These are phyloP conservation scores for Hypsopygia costalis DNA, from an alignment of 2,888 invertebrate species.

Conservation along the genomic window DNA sequence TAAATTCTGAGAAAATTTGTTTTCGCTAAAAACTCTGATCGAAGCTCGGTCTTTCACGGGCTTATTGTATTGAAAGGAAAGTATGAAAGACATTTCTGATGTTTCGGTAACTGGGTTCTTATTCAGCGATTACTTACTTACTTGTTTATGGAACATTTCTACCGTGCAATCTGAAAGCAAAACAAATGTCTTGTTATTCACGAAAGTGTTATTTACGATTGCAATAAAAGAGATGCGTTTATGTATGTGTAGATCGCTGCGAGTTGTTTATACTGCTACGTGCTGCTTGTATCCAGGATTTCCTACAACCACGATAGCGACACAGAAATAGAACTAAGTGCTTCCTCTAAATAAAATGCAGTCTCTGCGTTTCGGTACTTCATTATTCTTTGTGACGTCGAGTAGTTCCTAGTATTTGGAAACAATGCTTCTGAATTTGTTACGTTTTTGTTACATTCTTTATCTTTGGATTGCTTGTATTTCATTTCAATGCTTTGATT, in stretches of 20 bases:
- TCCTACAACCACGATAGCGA: constrained; percentile 19
- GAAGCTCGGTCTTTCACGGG: too few species aligned
- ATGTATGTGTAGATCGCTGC: constrained; percentile 26
- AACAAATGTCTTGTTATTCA: constrained; percentile 10
- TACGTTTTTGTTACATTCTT: not conserved
- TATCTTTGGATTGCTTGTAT: not conserved
- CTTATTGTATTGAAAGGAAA: too few species aligned
- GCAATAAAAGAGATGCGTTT: constrained; percentile 20
- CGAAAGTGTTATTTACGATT: constrained; percentile 12
- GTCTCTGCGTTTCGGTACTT: constrained; percentile 25
- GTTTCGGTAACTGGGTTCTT: too few species aligned
- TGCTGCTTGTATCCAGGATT: constrained; percentile 21
- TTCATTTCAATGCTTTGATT: not conserved
- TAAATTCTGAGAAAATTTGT: too few species aligned
- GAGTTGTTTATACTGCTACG: constrained; percentile 42
- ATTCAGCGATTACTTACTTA: too few species aligned
- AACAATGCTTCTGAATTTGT: constrained; percentile 9
- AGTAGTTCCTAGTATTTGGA: too few species aligned
- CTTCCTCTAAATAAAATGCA: constrained; percentile 56
- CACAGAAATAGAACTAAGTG: constrained; percentile 62
- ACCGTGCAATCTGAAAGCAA: constrained; percentile 2
- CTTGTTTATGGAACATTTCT: not conserved
- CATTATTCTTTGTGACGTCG: constrained; percentile 13
- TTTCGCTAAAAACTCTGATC: too few species aligned
- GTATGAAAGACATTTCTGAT: too few species aligned